Conservation (phyloP, 35 echinoderm and acorn worm genomes). For the Amphiura filiformis region DNA sequence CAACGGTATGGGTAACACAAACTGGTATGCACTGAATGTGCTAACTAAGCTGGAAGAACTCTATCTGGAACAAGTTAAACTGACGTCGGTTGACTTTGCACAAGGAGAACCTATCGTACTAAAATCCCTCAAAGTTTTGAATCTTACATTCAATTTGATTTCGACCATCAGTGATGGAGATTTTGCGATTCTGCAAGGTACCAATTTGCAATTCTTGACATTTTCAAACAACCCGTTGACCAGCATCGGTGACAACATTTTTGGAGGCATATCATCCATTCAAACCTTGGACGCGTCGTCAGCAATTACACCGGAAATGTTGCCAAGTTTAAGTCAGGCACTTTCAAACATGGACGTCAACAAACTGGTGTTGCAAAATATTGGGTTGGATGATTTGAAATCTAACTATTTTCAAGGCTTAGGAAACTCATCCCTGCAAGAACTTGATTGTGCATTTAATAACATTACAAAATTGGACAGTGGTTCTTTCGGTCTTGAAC, state of each 20-base stretch:
- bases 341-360: conserved; percentile 16
- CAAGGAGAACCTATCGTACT: background rate
- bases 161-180: conserved; percentile 25
- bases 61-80: background rate
- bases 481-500: conserved; percentile 3
- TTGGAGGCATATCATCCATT: conserved; percentile 27
- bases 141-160: conserved; percentile 42
- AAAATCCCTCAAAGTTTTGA: conserved; percentile 34
- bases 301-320: conserved; percentile 6
- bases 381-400: conserved; percentile 9
- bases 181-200: conserved; percentile 28
- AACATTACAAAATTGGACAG: conserved; percentile 44
- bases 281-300: conserved; percentile 27
- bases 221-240: conserved; percentile 37
- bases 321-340: conserved; percentile 42
- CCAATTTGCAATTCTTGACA: conserved; percentile 38
- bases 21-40: conserved; percentile 13
- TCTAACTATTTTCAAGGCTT: conserved; percentile 30
- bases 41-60: conserved; percentile 19
- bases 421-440: conserved; percentile 23
- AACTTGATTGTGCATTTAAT: conserved; percentile 68
- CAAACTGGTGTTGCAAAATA: conserved; percentile 19
- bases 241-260: conserved; percentile 37
- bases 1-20: conserved; percentile 34
- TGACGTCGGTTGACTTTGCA: conserved; percentile 19